Evolutionary conservation across 2,888 invertebrate species (phyloP).

Genomic region (Caenorhabditis macrosperma): DNA sequence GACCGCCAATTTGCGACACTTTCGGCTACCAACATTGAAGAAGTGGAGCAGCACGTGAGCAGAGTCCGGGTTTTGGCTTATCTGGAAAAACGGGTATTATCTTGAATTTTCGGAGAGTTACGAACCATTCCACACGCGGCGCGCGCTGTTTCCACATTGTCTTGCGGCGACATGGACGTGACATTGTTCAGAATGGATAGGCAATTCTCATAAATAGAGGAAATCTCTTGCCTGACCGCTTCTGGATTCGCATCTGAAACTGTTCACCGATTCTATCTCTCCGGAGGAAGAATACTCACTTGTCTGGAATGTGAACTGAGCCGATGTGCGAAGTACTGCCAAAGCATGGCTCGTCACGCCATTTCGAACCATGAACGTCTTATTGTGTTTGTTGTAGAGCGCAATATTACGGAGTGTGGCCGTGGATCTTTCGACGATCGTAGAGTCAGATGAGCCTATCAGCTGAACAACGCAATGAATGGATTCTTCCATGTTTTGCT

Average conservation of each 20-base stretch:
- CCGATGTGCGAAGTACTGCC: constrained; percentile 26
- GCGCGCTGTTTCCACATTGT: constrained; percentile 32
- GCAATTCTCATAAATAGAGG: constrained; percentile 43
- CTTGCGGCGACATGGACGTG: constrained; percentile 33
- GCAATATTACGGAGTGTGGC: constrained; percentile 49
- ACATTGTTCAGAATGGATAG: constrained; percentile 47
- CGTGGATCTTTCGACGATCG: constrained; percentile 44
- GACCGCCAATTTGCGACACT: constrained; percentile 41
- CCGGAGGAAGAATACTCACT: not conserved
- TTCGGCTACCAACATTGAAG: constrained; percentile 32
- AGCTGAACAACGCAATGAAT: constrained; percentile 37
- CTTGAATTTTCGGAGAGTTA: not conserved
- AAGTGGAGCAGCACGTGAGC: constrained; percentile 20
- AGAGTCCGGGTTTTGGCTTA: constrained; percentile 27
- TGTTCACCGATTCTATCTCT: not conserved
- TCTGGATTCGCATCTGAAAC: constrained; percentile 6
- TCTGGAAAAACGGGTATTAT: not conserved
- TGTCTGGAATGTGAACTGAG: constrained; percentile 15
- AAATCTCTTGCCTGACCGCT: not conserved
- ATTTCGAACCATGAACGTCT: constrained; percentile 39
- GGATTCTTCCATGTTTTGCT: constrained; percentile 48
- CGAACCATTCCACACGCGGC: constrained; percentile 35
- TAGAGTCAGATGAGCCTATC: constrained; percentile 38
- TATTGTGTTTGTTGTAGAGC: constrained; percentile 44
- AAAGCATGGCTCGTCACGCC: constrained; percentile 44